Evolutionary conservation across 2,797 vertebrate genomes (phyloP).

Genomic region (Heliangelus exortis): DNA sequence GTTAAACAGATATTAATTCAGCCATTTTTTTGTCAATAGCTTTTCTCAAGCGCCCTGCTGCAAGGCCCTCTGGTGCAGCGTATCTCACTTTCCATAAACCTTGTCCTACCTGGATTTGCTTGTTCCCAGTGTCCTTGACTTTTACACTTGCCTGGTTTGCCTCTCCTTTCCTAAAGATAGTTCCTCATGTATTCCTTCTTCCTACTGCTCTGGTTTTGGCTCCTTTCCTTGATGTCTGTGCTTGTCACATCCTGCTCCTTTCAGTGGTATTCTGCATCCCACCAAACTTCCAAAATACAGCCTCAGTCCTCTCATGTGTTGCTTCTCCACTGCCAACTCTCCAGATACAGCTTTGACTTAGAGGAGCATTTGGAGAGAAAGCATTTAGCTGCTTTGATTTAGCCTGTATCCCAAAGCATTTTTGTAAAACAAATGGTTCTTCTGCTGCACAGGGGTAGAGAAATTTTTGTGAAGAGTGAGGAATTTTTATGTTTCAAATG

Average conservation of each 20-base stretch:
- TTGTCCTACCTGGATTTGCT: rapidly evolving
- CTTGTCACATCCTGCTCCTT: neutral
- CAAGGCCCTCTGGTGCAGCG: rapidly evolving
- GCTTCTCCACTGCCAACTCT: neutral
- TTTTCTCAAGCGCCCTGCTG: neutral
- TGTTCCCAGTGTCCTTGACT: neutral
- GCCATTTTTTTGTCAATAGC: neutral
- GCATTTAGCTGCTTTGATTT: neutral
- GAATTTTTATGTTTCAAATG: neutral
- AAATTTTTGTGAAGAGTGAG: neutral
- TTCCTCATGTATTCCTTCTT: neutral
- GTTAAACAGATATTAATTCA: neutral
- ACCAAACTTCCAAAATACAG: neutral
- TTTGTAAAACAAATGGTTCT: neutral
- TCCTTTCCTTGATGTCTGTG: neutral
- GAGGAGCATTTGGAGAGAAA: neutral
- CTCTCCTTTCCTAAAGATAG: neutral
- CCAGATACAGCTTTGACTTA: neutral
- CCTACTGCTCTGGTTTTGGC: neutral
- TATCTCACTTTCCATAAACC: rapidly evolving
- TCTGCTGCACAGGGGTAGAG: neutral
- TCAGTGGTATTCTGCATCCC: neutral
- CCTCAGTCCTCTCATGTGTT: neutral
- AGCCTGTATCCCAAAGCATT: neutral
- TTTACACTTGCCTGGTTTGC: neutral